Evolutionary conservation across 2,888 invertebrate genomes (phyloP).

Genomic region (Hartigia nigra): DNA sequence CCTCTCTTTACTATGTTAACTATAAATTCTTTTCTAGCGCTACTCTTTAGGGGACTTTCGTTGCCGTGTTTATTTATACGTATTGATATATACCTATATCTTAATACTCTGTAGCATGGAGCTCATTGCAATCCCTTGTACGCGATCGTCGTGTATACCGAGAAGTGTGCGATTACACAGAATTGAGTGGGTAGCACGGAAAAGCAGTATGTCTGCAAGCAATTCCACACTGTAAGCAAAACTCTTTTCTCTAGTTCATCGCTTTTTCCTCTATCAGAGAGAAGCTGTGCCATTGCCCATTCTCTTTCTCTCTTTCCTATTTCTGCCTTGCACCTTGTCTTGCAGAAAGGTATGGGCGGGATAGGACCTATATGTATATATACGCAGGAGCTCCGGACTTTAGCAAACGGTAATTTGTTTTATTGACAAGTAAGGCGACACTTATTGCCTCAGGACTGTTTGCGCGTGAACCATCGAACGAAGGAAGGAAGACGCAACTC

Average conservation of each 20-base stretch:
- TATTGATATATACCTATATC: background rate
- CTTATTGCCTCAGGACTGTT: slow-evolving; percentile 37
- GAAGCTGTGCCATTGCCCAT: background rate
- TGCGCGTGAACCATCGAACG: background rate
- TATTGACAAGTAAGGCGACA: slow-evolving; percentile 43
- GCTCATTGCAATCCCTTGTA: background rate
- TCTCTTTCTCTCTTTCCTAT: background rate
- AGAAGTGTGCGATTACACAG: slow-evolving; percentile 44
- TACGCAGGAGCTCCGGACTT: background rate
- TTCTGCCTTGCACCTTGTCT: background rate
- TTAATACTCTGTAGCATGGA: background rate
- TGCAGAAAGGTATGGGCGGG: slow-evolving; percentile 1
- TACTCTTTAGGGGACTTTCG: background rate
- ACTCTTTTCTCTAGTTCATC: slow-evolving; percentile 11
- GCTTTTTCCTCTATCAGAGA: slow-evolving; percentile 1
- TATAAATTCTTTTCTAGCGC: no score
- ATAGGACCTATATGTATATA: background rate
- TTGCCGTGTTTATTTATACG: background rate
- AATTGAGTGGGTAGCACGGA: slow-evolving; percentile 38
- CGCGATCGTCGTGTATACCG: slow-evolving; percentile 20
- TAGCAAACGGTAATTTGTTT: slow-evolving; percentile 40
- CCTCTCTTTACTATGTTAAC: background rate
- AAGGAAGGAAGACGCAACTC: background rate
- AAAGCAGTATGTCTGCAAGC: slow-evolving; percentile 35
- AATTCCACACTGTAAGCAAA: slow-evolving; percentile 30